phyloP scores from a whole-genome alignment of 2,888 invertebrate genomes.

The Pseudoips prasinana region DNA sequence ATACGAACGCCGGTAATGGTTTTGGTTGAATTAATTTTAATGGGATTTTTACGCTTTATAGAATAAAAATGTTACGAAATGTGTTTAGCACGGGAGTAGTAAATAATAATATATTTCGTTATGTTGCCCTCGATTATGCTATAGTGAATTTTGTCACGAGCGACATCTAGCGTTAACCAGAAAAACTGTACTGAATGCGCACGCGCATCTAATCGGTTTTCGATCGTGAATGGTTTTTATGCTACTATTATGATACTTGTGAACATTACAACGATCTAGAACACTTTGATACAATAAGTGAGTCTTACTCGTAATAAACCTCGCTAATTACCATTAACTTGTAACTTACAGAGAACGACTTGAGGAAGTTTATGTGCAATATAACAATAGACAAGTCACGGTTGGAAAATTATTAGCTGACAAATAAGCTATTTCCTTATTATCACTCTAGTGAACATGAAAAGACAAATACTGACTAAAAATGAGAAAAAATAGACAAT shows the following conservation, averaged over 20 bases:
- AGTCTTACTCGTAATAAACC: slow-evolving; percentile 28
- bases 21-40: slow-evolving; percentile 81
- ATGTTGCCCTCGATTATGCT: slow-evolving; percentile 32
- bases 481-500: slow-evolving; percentile 21
- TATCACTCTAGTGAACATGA: slow-evolving; percentile 53
- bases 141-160: slow-evolving; percentile 39
- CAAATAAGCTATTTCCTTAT: slow-evolving; percentile 69
- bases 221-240: slow-evolving; percentile 35
- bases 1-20: slow-evolving; percentile 77
- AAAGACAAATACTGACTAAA: slow-evolving; percentile 41
- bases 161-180: slow-evolving; percentile 58
- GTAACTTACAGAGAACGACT: slow-evolving; percentile 52
- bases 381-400: slow-evolving; percentile 71
- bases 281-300: slow-evolving; percentile 25
- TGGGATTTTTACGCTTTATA: slow-evolving; percentile 79
- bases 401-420: slow-evolving; percentile 61
- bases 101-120: slow-evolving; percentile 55
- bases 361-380: slow-evolving; percentile 62
- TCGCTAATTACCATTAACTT: slow-evolving; percentile 53
- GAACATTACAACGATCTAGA: slow-evolving; percentile 18
- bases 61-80: slow-evolving; percentile 78
- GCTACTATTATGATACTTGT: slow-evolving; percentile 24
- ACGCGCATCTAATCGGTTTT: slow-evolving; percentile 57
- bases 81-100: slow-evolving; percentile 68
- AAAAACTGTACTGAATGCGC: slow-evolving; percentile 53